phyloP scores from a whole-genome alignment of 1,140 invertebrate genomes.

The Lasaia peninsularis region DNA sequence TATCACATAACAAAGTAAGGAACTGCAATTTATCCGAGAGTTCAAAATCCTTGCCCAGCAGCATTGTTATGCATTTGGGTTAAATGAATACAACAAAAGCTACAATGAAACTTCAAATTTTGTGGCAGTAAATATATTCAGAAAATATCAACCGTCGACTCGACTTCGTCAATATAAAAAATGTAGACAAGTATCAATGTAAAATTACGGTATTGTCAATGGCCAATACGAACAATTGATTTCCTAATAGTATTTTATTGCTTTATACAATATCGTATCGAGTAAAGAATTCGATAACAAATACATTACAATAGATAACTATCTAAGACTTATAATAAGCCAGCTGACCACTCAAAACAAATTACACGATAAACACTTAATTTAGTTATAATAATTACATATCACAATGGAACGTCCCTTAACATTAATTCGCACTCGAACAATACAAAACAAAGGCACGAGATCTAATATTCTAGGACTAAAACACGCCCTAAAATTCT shows the following conservation, averaged over 20 bases:
- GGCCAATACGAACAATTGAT: conserved; percentile 56
- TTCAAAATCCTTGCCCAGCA: neutral
- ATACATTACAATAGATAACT: conserved; percentile 57
- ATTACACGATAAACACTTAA: conserved; percentile 73
- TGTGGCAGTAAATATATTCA: conserved; percentile 76
- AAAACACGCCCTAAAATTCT: conserved; percentile 66
- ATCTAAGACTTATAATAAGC: conserved; percentile 63
- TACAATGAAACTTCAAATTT: conserved; percentile 48
- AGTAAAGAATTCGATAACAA: conserved; percentile 68
- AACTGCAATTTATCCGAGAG: neutral
- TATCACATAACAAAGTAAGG: conserved; percentile 9
- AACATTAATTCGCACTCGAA: conserved; percentile 62
- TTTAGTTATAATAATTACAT: conserved; percentile 77
- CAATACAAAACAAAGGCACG: conserved; percentile 71
- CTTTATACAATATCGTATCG: conserved; percentile 75
- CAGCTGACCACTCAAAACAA: conserved; percentile 60
- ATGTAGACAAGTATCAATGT: conserved; percentile 53
- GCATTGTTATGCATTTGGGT: neutral
- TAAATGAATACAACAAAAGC: conserved; percentile 10
- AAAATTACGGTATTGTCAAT: conserved; percentile 67
- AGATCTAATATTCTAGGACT: conserved; percentile 71
- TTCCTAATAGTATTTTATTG: conserved; percentile 69
- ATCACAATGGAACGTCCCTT: conserved; percentile 75
- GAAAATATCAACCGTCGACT: conserved; percentile 73
- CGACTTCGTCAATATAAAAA: conserved; percentile 66